A percentile compares a stretch with the other conserved stretches of the same genome.
phyloP scores from a whole-genome alignment of 2,797 vertebrate species.

The Nasua narica region DNA sequence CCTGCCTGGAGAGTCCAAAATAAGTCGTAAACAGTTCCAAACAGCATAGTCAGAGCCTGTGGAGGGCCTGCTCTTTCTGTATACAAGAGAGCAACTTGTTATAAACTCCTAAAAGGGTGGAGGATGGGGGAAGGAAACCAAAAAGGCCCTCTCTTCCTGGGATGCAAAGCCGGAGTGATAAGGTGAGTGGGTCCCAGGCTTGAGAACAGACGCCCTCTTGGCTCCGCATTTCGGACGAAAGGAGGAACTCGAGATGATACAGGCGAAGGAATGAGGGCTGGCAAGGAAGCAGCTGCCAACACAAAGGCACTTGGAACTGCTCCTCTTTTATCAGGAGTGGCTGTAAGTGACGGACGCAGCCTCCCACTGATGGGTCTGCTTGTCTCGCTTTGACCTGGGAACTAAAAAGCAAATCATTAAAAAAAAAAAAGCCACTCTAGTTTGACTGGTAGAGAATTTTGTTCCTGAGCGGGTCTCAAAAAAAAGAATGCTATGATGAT shows the following conservation, averaged over 20 bases:
- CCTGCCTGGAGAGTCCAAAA: slow-evolving; percentile 54
- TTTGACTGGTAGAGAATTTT: slow-evolving; percentile 74
- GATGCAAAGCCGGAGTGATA: slow-evolving; percentile 63
- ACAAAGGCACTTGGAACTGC: slow-evolving; percentile 78
- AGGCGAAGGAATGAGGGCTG: slow-evolving; percentile 73
- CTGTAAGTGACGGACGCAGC: slow-evolving; percentile 83
- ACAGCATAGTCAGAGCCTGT: slow-evolving; percentile 61
- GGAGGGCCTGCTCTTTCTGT: slow-evolving; percentile 74
- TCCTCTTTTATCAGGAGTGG: slow-evolving; percentile 84
- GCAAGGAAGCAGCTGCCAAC: slow-evolving; percentile 80
- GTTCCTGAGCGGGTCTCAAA: slow-evolving; percentile 78
- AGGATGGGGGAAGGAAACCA: background rate
- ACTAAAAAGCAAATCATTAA: slow-evolving; percentile 19
- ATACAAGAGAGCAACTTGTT: slow-evolving; percentile 71
- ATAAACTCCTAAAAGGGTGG: slow-evolving; percentile 60
- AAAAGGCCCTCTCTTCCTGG: background rate
- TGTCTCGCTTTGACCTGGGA: slow-evolving; percentile 78
- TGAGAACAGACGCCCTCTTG: slow-evolving; percentile 75
- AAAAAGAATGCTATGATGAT: slow-evolving; percentile 62
- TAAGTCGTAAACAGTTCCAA: slow-evolving; percentile 77
- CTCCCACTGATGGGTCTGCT: slow-evolving; percentile 76
- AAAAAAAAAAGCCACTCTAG: slow-evolving; percentile 53
- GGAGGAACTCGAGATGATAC: slow-evolving; percentile 76
- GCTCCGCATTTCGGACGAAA: slow-evolving; percentile 81
- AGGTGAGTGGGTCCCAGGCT: slow-evolving; percentile 68